phyloP scores from a whole-genome alignment of 2,888 invertebrate genomes.

The Sminthurides aquaticus region DNA sequence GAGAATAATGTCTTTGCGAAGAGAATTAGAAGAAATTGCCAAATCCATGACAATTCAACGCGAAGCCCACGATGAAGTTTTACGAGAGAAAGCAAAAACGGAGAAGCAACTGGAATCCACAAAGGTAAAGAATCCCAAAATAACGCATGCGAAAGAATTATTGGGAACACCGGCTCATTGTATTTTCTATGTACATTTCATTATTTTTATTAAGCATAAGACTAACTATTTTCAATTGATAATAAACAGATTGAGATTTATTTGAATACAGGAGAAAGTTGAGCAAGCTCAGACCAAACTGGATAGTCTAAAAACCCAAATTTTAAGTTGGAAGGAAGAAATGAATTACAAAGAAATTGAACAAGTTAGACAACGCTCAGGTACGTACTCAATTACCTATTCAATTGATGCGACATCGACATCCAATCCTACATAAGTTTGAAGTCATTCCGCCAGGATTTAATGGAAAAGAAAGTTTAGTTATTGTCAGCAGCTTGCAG shows the following conservation, averaged over 20 bases:
- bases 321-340: conserved; percentile 38
- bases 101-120: conserved; percentile 23
- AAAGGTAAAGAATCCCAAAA: conserved; percentile 7
- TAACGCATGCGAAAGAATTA: too few species aligned
- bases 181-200: too few species aligned
- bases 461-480: too few species aligned
- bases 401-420: too few species aligned
- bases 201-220: too few species aligned
- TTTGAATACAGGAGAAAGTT: conserved; percentile 17
- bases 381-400: too few species aligned
- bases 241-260: too few species aligned
- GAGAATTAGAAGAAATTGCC: conserved; percentile 29
- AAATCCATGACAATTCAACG: conserved; percentile 31
- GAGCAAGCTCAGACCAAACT: conserved; percentile 14
- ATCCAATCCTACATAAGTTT: too few species aligned
- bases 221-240: too few species aligned
- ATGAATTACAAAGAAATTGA: conserved; percentile 26
- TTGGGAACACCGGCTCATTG: too few species aligned
- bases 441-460: too few species aligned
- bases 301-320: conserved; percentile 28
- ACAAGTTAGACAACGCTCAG: conserved; percentile 16
- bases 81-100: conserved; percentile 22
- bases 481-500: too few species aligned
- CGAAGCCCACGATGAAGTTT: conserved; percentile 21
- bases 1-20: conserved; percentile 25